Evolutionary conservation across 2,113 vertebrate genomes (phyloP), one percentile per base, ranked within the genome.

Genomic region (Sigmodon hispidus): DNA sequence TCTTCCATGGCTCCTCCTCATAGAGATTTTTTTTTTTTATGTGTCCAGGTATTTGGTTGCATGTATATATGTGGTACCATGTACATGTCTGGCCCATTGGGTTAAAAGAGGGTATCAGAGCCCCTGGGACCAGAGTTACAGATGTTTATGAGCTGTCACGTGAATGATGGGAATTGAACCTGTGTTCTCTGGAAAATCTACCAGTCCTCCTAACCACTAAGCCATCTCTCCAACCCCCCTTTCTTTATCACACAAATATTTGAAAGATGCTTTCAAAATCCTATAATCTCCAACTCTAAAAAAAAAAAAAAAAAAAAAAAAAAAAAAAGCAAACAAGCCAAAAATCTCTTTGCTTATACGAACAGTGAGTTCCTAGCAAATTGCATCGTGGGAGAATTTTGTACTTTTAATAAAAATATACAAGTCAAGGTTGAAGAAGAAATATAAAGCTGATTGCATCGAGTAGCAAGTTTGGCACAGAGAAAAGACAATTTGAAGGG

Each of bases 261-360:
- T 21, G 79, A 72, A 89, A 89, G 48, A 76, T 83, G 45, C 85
- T 50, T 77, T 72, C 73, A 87, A 52, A 86, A 59, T 83, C 69
- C 31, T 85, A 29, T 84, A 87, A 75, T 91, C 31, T 85, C 65
- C 26, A 85, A 57, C 34, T 93, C 85, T 50, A 89, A 84, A 72
- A 81, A 89, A 84, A 72, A 81, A 89, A 84, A 72, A 81, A 89
- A 84, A 72, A 81, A 89, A 84, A 72, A 81, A 89, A 84, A 72
- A 81, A 89, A 84, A 72, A 81, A 76, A 79, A 12, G 22, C 31
- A 67, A 67, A 67, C 61, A 63, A n/a, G n/a, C 67, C 17, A 69
- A 69, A 87, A 87, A 75, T 11, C 40, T 86, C 36, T 93, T 94
- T 80, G n/a, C 40, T 92, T 40, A 34, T 87, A 2, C 63, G 40